A percentile compares a stretch with the other conserved stretches of the same genome.
Conservation (phyloP, 2,888 invertebrate genomes). For the Isoperla grammatica region DNA sequence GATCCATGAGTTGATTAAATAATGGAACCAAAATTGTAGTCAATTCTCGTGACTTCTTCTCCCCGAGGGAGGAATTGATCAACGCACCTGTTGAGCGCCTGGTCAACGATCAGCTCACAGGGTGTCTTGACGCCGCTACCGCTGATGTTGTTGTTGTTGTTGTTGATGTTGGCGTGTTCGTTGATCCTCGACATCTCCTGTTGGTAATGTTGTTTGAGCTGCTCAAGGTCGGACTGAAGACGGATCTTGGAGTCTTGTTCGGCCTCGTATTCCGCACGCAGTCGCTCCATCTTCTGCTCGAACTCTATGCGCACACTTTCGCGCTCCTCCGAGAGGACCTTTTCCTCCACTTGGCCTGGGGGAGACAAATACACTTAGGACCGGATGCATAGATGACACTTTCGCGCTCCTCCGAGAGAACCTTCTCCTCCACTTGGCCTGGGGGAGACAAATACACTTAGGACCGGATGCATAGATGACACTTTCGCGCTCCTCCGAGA, state of each 20-base stretch:
- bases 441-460: too few species aligned
- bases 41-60: too few species aligned
- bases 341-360: too few species aligned
- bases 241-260: conserved; percentile 52
- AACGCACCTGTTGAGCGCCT: conserved; percentile 42
- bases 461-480: too few species aligned
- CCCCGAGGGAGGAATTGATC: too few species aligned
- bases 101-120: conserved; percentile 36
- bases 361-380: too few species aligned
- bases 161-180: conserved; percentile 30
- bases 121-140: conserved; percentile 22
- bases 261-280: conserved; percentile 51
- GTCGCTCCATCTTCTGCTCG: conserved; percentile 48
- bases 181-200: conserved; percentile 43
- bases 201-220: conserved; percentile 52
- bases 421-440: too few species aligned
- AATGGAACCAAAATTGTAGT: too few species aligned
- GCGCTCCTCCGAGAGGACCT: conserved; percentile 37
- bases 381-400: too few species aligned
- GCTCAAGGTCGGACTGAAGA: conserved; percentile 55
- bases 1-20: too few species aligned
- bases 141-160: conserved; percentile 20
- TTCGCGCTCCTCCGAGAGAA: too few species aligned
- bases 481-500: too few species aligned
- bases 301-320: conserved; percentile 48